Percentiles rank a stretch among this genome's conserved stretches.
Conservation (phyloP, 2,888 invertebrate species). For the Lithophane semibrunnea region DNA sequence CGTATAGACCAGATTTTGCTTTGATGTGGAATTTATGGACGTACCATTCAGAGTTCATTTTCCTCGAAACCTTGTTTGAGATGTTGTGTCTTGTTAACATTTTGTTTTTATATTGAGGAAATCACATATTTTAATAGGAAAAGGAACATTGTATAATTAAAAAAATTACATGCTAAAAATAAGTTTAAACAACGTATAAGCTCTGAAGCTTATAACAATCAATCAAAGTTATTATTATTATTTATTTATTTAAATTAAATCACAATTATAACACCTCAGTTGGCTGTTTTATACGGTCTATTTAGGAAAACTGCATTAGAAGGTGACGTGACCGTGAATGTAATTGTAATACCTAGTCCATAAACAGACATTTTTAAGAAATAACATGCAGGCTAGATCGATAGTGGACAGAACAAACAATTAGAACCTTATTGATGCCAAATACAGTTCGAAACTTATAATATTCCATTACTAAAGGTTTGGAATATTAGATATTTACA, state of each 20-base stretch:
- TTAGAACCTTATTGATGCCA: neutral
- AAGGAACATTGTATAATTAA: too few species aligned
- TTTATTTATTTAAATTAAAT: too few species aligned
- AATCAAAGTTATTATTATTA: too few species aligned
- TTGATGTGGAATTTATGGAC: constrained; percentile 66
- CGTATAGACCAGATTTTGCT: constrained; percentile 68
- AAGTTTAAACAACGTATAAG: neutral
- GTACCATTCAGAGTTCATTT: constrained; percentile 25
- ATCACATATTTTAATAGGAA: constrained; percentile 2
- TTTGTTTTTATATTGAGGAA: constrained; percentile 6
- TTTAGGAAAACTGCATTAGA: neutral
- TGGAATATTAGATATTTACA: constrained; percentile 43
- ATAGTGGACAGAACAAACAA: constrained; percentile 5
- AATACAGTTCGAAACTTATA: neutral
- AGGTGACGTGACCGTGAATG: constrained; percentile 24
- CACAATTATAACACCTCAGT: too few species aligned
- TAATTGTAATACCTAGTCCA: constrained; percentile 14
- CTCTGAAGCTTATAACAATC: neutral
- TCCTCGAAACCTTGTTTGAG: constrained; percentile 6
- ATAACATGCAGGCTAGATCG: constrained; percentile 16
- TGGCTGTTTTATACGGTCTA: neutral
- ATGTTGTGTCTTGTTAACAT: constrained; percentile 1
- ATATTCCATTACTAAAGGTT: constrained; percentile 36
- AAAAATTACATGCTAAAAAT: neutral
- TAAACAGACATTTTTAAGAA: constrained; percentile 1